Conservation (phyloP, 2,888 invertebrate genomes). For the Zygogramma bicolorata region DNA sequence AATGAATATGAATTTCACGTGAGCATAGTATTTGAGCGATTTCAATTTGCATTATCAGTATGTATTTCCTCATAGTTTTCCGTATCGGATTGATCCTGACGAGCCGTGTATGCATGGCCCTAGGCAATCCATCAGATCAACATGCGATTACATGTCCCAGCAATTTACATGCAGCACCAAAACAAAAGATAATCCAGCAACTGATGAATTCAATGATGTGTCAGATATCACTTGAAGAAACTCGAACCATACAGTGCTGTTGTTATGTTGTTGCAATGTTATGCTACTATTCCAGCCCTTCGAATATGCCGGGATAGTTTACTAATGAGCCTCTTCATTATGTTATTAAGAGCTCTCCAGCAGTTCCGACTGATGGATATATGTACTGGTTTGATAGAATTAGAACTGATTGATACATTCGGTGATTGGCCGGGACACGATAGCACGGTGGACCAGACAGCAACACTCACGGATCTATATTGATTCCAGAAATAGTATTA, state of each 20-base stretch:
- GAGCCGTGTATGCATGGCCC: no score
- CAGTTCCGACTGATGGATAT: background rate
- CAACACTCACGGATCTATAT: background rate
- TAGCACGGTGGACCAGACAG: background rate
- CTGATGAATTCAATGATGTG: background rate
- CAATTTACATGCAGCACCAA: background rate
- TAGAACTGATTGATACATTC: background rate
- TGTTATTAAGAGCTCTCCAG: background rate
- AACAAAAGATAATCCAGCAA: background rate
- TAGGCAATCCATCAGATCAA: no score
- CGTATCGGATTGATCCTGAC: no score
- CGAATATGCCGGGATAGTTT: background rate
- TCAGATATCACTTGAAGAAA: background rate
- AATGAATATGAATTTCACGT: no score
- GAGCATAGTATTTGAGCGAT: no score
- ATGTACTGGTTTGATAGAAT: background rate
- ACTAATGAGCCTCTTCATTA: background rate
- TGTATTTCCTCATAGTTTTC: no score
- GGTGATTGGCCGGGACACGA: background rate
- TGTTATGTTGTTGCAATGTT: background rate
- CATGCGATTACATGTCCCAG: no score
- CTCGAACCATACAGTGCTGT: background rate
- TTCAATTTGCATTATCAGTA: no score
- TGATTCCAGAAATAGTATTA: background rate
- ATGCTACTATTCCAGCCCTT: background rate